Evolutionary conservation across 2,113 vertebrate species (phyloP), one percentile per base, ranked within the genome.

Genomic region (Psilopogon haemacephalus): DNA sequence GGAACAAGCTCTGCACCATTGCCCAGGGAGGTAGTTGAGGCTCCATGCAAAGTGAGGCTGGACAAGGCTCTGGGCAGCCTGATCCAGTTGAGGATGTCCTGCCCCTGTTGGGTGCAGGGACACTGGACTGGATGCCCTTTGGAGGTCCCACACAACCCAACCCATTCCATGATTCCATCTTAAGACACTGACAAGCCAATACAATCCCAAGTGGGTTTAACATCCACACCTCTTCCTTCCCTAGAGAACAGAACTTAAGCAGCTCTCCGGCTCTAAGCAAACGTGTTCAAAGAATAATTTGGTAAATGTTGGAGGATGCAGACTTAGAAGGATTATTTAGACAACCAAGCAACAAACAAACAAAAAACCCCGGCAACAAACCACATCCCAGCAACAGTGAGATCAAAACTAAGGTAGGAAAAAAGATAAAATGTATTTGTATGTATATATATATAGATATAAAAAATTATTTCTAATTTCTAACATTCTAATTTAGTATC

Each of bases 331-430:
- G 35, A 7, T 3, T 15, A 44, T 37, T 69, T 32, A 35, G 23
- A 48, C 12, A 6, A 12, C 6, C 12, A 15, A 15, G 63, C 62
- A n/a, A 59, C 23, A 50, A 59, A 3, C 5, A 30, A 17, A 21
- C 11, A n/a, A 15, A 35, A 38, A n/a, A 19, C 30, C 54, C 48
- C 48, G 27, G 28, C 62, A 64, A 20, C 11, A 33, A 60, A 64
- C 15, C 26, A 35, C 14, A 35, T 4, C 7, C 6, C 9, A 59
- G n/a, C 13, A 73, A 20, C 17, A 76, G 24, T 5, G 30, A 16
- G 4, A 7, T 5, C 11, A 3, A 6, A 4, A 0, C 1, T 35
- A 40, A 3, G 9, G 26, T 12, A 40, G 59, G 70, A 81, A 64
- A 21, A 32, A 20, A 1, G n/a, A n/a, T n/a, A n/a, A n/a, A n/a